phyloP scores from a whole-genome alignment of 2,797 vertebrate genomes.

The Pogoniulus pusillus region DNA sequence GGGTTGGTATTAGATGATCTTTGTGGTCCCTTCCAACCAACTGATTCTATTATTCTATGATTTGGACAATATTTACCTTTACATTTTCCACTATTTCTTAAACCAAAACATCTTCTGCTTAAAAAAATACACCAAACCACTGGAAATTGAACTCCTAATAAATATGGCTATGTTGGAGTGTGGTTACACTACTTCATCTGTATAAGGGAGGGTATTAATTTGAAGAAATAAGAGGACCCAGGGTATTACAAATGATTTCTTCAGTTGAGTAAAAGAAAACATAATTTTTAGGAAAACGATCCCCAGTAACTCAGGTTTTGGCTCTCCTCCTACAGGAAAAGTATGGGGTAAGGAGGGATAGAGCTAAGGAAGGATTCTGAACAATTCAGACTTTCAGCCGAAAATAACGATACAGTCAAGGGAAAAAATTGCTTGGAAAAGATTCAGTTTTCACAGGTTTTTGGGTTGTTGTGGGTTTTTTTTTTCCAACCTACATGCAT shows the following conservation, averaged over 20 bases:
- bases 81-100: constrained; percentile 50
- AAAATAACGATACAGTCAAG: constrained; percentile 35
- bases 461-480: too few relatives aligned
- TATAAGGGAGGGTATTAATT: constrained; percentile 40
- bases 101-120: constrained; percentile 40
- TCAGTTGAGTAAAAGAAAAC: constrained; percentile 54
- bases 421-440: constrained; percentile 14
- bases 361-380: constrained; percentile 28
- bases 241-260: constrained; percentile 44
- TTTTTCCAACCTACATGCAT: not conserved
- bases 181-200: constrained; percentile 23
- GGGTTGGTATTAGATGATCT: too few relatives aligned
- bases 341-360: constrained; percentile 22
- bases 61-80: constrained; percentile 52
- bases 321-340: constrained; percentile 49
- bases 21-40: too few relatives aligned
- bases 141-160: constrained; percentile 26
- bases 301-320: constrained; percentile 36
- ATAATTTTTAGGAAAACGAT: constrained; percentile 54
- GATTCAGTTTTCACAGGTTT: not conserved
- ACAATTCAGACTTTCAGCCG: constrained; percentile 60
- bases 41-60: too few relatives aligned
- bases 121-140: constrained; percentile 57
- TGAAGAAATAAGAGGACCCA: constrained; percentile 23
- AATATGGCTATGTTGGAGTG: constrained; percentile 48